phyloP scores from a whole-genome alignment of 2,888 invertebrate species.

The Orgyia antiqua region DNA sequence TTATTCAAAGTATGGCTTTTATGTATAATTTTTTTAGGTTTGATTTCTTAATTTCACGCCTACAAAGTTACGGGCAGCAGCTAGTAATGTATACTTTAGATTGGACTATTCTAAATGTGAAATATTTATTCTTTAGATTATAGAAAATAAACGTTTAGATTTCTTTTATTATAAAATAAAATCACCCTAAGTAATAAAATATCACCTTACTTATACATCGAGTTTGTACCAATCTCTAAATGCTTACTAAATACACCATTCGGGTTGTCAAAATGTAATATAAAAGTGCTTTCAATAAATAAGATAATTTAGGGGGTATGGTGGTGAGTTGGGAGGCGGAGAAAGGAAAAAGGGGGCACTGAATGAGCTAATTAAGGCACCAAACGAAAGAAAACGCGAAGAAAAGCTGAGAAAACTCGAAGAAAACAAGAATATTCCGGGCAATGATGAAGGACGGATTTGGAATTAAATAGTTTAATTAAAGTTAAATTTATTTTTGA shows the following conservation, averaged over 20 bases:
- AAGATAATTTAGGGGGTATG: conserved; percentile 58
- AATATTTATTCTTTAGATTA: no score
- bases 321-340: conserved; percentile 25
- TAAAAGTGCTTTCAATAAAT: conserved; percentile 74
- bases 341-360: conserved; percentile 39
- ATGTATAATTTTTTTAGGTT: no score
- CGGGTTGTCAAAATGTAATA: conserved; percentile 60
- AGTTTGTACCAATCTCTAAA: conserved; percentile 34
- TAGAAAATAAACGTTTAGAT: no score
- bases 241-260: conserved; percentile 56
- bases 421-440: conserved; percentile 74
- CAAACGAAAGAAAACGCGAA: conserved; percentile 73
- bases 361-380: conserved; percentile 76
- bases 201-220: conserved; percentile 25
- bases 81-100: no score
- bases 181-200: conserved; percentile 34
- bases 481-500: neutral
- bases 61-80: no score
- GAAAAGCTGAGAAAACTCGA: conserved; percentile 73
- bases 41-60: no score
- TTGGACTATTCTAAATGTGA: no score
- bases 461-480: conserved; percentile 5
- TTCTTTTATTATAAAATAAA: no score
- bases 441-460: conserved; percentile 38
- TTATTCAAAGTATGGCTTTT: no score